Conservation (phyloP, 2,797 vertebrate genomes). For the Coilia nasus region DNA sequence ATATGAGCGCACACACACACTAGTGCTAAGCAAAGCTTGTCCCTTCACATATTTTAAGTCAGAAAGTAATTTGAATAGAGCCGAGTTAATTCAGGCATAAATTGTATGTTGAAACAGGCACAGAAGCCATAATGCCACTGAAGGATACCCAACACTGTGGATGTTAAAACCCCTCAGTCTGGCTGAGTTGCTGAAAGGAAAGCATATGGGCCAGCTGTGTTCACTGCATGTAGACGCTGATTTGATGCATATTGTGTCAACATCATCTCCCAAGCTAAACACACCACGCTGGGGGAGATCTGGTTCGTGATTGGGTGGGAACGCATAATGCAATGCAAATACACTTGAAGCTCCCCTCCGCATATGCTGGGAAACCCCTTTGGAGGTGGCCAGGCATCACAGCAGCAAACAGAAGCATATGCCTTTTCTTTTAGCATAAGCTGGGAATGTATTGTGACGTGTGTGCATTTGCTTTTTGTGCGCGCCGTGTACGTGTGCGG, state of each 20-base stretch:
- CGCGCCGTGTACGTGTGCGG: not conserved
- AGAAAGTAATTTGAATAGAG: not conserved
- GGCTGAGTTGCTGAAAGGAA: not conserved
- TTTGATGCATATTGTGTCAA: not conserved
- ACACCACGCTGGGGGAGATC: not conserved
- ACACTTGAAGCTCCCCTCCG: not conserved
- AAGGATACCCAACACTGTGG: not conserved
- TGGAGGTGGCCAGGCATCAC: not conserved
- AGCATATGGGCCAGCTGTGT: not conserved
- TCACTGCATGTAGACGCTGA: not conserved
- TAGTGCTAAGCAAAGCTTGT: not conserved
- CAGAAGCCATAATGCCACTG: not conserved
- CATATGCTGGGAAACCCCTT: not conserved
- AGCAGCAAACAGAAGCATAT: not conserved
- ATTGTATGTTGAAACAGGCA: not conserved
- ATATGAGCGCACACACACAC: not conserved
- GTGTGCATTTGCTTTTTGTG: not conserved
- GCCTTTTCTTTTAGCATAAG: not conserved
- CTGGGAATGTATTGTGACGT: not conserved
- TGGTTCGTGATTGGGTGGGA: not conserved
- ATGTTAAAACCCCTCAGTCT: not conserved
- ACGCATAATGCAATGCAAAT: not conserved
- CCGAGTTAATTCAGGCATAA: not conserved
- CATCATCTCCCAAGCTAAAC: not conserved
- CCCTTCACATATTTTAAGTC: not conserved